Conservation (phyloP, 2,113 vertebrate genomes). For the Microtus ochrogaster region DNA sequence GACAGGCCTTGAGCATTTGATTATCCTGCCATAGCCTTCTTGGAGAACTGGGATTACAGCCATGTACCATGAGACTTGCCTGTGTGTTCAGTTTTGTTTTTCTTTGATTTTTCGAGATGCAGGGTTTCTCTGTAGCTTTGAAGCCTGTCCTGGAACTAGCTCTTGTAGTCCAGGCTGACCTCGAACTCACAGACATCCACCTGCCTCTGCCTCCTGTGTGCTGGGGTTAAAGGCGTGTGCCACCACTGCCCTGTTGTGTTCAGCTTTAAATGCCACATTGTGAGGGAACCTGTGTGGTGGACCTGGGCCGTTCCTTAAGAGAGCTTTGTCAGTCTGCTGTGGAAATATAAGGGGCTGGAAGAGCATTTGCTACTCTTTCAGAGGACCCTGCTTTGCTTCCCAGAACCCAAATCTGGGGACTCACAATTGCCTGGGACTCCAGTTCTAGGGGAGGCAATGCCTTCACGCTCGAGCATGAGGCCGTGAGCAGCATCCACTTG, state of each 20-base stretch:
- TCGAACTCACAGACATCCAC: too few relatives aligned
- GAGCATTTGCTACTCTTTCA: neutral
- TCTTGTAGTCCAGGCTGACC: too few relatives aligned
- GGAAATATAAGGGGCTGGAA: neutral
- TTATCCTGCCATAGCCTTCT: neutral
- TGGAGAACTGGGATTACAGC: neutral
- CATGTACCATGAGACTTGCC: neutral
- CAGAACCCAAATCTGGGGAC: neutral
- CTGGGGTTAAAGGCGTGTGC: too few relatives aligned
- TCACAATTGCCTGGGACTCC: neutral
- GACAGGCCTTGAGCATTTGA: neutral
- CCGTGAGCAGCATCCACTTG: neutral
- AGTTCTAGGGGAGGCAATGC: neutral
- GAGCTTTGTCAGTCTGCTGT: neutral
- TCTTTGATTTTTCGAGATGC: too few relatives aligned
- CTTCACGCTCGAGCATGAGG: neutral
- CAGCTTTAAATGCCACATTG: neutral
- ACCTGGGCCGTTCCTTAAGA: neutral
- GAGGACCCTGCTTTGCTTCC: neutral
- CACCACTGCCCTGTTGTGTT: neutral
- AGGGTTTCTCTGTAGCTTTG: too few relatives aligned
- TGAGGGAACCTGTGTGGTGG: neutral
- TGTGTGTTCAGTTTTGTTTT: neutral
- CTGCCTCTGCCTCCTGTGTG: too few relatives aligned
- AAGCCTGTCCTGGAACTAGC: too few relatives aligned